A percentile compares a stretch with the other conserved stretches of the same genome.
phyloP scores from a whole-genome alignment of 2,113 vertebrate genomes.

The Anhinga anhinga region DNA sequence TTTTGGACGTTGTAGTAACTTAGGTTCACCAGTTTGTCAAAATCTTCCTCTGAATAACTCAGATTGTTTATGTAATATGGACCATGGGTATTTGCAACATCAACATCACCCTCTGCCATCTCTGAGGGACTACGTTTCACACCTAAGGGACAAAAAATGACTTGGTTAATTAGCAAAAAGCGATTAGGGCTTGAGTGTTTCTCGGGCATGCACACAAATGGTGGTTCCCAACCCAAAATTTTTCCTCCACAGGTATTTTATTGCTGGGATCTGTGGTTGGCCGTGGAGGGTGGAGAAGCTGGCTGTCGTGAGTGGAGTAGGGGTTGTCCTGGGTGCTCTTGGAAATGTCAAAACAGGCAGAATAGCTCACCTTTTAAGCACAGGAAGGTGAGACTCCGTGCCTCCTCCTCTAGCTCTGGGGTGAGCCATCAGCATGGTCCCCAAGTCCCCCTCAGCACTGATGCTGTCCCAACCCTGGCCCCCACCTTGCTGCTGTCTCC shows the following conservation, averaged over 20 bases:
- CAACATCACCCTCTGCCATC: conserved; percentile 70
- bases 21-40: conserved; percentile 76
- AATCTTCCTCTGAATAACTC: conserved; percentile 71
- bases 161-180: not conserved
- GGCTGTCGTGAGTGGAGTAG: not conserved
- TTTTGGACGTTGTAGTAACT: conserved; percentile 78
- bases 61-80: conserved; percentile 76
- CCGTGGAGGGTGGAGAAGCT: not conserved
- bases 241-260: not conserved
- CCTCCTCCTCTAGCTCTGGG: not conserved
- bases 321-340: not conserved
- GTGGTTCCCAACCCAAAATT: not conserved
- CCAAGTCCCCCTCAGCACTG: not conserved
- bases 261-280: not conserved
- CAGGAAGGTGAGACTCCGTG: not conserved
- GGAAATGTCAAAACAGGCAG: not conserved
- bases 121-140: conserved; percentile 74
- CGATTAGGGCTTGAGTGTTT: not conserved
- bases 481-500: not conserved
- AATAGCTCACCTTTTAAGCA: not conserved
- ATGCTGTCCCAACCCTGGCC: not conserved
- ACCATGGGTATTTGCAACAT: conserved; percentile 55
- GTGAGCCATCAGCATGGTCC: not conserved
- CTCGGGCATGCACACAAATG: not conserved
- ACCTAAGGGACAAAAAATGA: conserved; percentile 50